phyloP scores from a whole-genome alignment of 2,888 invertebrate species.

The Nomada ferruginata region DNA sequence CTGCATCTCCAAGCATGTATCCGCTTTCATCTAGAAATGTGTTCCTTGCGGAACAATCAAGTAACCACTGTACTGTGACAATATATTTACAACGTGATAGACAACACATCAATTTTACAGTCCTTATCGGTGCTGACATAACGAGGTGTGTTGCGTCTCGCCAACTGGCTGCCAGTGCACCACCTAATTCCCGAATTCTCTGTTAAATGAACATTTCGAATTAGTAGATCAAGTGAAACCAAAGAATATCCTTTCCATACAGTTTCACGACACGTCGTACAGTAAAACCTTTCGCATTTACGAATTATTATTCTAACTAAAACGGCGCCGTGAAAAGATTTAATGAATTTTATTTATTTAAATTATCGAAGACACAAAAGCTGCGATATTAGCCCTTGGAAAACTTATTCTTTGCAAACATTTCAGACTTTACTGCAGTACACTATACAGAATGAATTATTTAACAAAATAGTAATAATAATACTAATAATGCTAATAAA shows the following conservation, averaged over 20 bases:
- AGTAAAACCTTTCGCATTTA: not conserved
- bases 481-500: no score
- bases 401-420: no score
- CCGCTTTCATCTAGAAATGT: conserved; percentile 92
- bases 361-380: no score
- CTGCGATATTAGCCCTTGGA: no score
- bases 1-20: conserved; percentile 90
- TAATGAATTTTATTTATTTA: no score
- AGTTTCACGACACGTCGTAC: not conserved
- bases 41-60: conserved; percentile 91
- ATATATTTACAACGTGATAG: conserved; percentile 93
- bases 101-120: conserved; percentile 94
- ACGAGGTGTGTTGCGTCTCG: conserved; percentile 95
- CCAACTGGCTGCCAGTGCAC: conserved; percentile 90
- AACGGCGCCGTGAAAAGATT: no score
- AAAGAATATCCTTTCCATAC: not conserved
- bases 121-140: conserved; percentile 91
- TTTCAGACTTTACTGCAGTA: no score
- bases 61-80: conserved; percentile 93
- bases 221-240: conserved; percentile 10
- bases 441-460: no score
- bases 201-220: conserved; percentile 71
- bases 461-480: no score
- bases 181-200: conserved; percentile 91
- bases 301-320: not conserved